phyloP scores from a whole-genome alignment of 37 sponge, comb jelly and placozoan genomes.

The Theonella swinhoei region DNA sequence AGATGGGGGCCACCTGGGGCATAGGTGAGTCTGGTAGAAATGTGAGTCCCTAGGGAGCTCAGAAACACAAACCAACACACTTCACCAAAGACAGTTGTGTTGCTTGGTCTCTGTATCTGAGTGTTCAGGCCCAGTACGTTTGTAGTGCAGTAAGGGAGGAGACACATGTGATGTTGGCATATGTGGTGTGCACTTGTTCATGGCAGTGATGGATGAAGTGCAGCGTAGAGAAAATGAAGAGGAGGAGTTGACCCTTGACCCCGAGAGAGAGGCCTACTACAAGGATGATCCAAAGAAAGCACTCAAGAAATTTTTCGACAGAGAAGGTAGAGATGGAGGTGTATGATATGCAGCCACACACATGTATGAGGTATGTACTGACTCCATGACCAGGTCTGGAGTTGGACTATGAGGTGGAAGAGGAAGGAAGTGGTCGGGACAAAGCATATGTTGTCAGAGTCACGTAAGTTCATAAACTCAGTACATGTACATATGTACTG shows the following conservation, averaged over 20 bases:
- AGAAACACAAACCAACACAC: too few species aligned
- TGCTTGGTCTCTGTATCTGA: too few species aligned
- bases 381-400: slow-evolving; percentile 70
- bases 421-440: slow-evolving; percentile 41
- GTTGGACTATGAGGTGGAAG: slow-evolving; percentile 84
- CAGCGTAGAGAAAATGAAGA: background rate
- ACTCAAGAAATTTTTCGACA: slow-evolving; percentile 85
- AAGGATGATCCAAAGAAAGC: slow-evolving; percentile 92
- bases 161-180: too few species aligned
- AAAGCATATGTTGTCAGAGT: slow-evolving; percentile 55
- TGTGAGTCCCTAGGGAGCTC: too few species aligned
- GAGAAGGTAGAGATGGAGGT: slow-evolving; percentile 70
- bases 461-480: slow-evolving; percentile 10
- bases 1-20: too few species aligned
- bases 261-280: slow-evolving; percentile 87
- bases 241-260: slow-evolving; percentile 64
- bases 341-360: background rate
- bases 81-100: too few species aligned
- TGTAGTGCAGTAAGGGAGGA: too few species aligned
- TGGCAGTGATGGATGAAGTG: slow-evolving; percentile 60
- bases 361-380: background rate
- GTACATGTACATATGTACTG: background rate
- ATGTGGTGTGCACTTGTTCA: too few species aligned
- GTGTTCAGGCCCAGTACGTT: too few species aligned
- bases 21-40: too few species aligned